phyloP scores from a whole-genome alignment of 2,113 vertebrate genomes.

The Chascanopsetta lugubris region DNA sequence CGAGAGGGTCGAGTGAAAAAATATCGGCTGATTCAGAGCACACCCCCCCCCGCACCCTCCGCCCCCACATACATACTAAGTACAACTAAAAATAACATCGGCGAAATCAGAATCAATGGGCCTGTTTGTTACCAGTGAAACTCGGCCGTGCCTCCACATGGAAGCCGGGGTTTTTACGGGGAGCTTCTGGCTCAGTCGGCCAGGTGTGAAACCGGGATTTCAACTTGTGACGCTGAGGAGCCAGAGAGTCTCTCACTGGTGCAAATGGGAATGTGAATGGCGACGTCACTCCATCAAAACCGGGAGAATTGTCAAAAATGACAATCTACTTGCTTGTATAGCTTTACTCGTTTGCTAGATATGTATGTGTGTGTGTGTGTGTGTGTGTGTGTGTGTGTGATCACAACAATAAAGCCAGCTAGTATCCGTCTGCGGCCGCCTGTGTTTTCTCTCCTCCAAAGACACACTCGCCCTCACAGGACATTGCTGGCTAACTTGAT shows the following conservation, averaged over 20 bases:
- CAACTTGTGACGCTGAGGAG: conserved; percentile 7
- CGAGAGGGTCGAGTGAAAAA: conserved; percentile 2
- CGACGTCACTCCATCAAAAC: not conserved
- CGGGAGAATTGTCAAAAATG: not conserved
- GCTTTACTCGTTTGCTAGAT: too few relatives aligned
- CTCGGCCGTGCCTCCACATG: conserved; percentile 27
- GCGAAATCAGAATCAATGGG: conserved; percentile 35
- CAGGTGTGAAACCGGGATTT: conserved; percentile 8
- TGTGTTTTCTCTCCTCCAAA: too few relatives aligned
- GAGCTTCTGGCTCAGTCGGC: not conserved
- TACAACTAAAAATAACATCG: conserved; percentile 59
- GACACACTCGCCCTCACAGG: too few relatives aligned
- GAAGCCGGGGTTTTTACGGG: conserved; percentile 11
- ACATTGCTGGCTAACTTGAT: too few relatives aligned
- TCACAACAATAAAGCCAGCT: too few relatives aligned
- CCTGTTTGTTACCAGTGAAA: conserved; percentile 12
- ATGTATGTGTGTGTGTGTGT: too few relatives aligned
- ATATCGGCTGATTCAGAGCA: conserved; percentile 2
- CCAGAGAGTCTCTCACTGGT: not conserved
- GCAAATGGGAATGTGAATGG: not conserved
- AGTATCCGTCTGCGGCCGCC: too few relatives aligned
- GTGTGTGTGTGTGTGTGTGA: too few relatives aligned
- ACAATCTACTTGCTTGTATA: too few relatives aligned
- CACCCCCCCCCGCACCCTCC: conserved; percentile 30
- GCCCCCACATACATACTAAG: conserved; percentile 36